Evolutionary conservation across 2,797 vertebrate genomes (phyloP), one percentile per base, ranked within the genome.

Genomic region (Intellagama lesueurii): DNA sequence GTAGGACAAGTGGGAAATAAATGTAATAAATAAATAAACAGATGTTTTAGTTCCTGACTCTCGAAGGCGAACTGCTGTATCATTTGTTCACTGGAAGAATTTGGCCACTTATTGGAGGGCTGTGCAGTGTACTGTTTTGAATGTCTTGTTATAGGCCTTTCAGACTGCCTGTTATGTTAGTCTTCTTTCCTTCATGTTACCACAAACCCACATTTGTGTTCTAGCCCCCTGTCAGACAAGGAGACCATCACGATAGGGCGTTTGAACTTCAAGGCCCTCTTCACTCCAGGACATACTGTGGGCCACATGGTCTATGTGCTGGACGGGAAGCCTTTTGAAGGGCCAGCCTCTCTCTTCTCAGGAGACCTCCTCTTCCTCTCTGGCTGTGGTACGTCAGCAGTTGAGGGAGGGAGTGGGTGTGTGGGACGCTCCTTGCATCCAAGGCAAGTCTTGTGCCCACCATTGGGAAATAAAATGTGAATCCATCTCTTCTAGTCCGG

Each of bases 341-440:
- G 96, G 26, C 98, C 99, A n/a, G 97, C 97, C 86, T 99, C 98
- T 94, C 98, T 99, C 88, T 99, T 99, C 96, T 99, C 99, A 0
- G 99, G 99, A 60, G 99, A 99, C 94, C 97, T 99, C 86, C 98
- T 99, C 75, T 99, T 99, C 95, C 98, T 99, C 5, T 98, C 98
- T 16, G 99, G 99, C 93, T 99, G 98, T 2, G 99, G 99, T 99
- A 93, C 97, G 98, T 95, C 56, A 30, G 69, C 5, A 12, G 69
- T 6, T 68, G 44, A 77, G 40, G 32, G 66, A 69, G 22, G 28
- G 17, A 14, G 32, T 30, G 30, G 14, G 60, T 17, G 60, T 64
- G 32, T 1, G 3, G 7, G 7, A 52, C 28, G 8, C 32, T 24
- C 19, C 6, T 52, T 68, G 7, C 47, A 32, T 1, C 1, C 49